These are phyloP conservation scores for Microcebus griseorufus DNA, from an alignment of 2,113 vertebrate species.

Conservation along the genomic window DNA sequence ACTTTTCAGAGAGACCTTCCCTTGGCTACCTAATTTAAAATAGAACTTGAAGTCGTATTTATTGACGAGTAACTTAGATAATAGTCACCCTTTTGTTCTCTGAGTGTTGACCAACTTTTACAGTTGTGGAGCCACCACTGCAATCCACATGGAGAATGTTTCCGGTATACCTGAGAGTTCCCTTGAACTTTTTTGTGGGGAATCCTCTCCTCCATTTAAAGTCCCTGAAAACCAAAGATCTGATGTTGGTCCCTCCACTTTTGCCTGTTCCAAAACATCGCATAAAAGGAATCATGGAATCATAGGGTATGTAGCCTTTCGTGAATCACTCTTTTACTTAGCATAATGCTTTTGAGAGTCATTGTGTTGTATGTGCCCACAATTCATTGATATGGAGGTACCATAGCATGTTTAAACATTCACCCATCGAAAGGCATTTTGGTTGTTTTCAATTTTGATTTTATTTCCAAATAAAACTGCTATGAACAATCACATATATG, in stretches of 20 bases:
- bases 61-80: background rate
- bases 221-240: background rate
- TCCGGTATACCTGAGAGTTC: background rate
- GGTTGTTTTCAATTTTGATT: background rate
- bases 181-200: background rate
- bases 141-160: background rate
- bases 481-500: background rate
- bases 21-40: background rate
- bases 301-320: background rate
- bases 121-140: no score
- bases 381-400: background rate
- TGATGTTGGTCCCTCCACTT: background rate
- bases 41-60: background rate
- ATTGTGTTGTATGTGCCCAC: background rate
- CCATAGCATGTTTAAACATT: background rate
- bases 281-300: background rate
- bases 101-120: background rate
- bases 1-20: background rate
- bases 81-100: background rate
- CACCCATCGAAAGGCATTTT: background rate
- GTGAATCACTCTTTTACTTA: background rate
- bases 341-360: background rate
- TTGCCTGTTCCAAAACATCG: background rate
- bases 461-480: background rate
- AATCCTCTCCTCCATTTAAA: background rate